Base-by-base conservation (phyloP, 2,888 invertebrate species). In the Diplazon laetatorius region DNA sequence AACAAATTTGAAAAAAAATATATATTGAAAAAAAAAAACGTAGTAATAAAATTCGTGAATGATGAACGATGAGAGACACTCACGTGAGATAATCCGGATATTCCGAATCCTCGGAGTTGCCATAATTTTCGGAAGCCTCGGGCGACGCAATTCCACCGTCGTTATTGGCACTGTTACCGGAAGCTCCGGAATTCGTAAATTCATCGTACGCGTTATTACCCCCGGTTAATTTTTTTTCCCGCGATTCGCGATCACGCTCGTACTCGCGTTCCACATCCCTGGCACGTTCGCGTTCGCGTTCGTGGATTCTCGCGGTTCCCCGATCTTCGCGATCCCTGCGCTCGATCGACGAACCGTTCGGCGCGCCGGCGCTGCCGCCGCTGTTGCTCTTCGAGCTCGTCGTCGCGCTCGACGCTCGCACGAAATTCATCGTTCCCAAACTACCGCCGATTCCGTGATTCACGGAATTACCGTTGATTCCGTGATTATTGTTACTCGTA, bases 71-170 rank as follows among this genome's bases (percentile, higher is more conserved):
- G 55, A 50, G 39, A 20, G 50, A 69, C 42, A 91, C 93, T 92
- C 89, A 94, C 94, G 92, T 92, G 88, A 93, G 91, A 90, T 93
- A 94, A 85, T 93, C 93, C 46, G 92, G 92, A 82, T 89, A 90
- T 60, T 92, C 91, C 12, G 86, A 76, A 50, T 82, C 78, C 76
- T 87, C 82, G 73, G 85, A 70, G 8, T 83, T 62, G 22, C 52
- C 60, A 35, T 55, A 57, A 68, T 69, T 65, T 55, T 80, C 78
- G 22, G 80, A 68, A 44, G 73, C 81, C 76, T 59, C 65, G 72
- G 73, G 25, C 25, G 60, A 66, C 12, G 52, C 80, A 71, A 52
- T 75, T 82, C 48, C 59, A 60, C 48, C 59, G 16, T 73, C 1
- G 42, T 46, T 62, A n/a, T 42, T 74, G 50, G 70, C 70, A 76